A percentile compares a stretch with the other conserved stretches of the same genome.
phyloP scores from a whole-genome alignment of 2,888 invertebrate species.

The Ernsta delagoae region DNA sequence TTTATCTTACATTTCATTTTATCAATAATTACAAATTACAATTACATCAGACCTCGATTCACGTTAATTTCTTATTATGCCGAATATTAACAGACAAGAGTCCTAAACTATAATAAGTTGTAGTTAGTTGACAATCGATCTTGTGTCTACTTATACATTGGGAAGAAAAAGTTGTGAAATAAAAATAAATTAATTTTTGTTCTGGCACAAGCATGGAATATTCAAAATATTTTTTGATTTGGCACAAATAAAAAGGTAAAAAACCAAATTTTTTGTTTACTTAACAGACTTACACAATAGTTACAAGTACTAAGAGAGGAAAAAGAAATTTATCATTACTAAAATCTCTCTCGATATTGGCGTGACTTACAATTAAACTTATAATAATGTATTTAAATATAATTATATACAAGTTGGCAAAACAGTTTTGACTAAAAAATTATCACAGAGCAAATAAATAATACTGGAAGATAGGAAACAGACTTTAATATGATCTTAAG shows the following conservation, averaged over 20 bases:
- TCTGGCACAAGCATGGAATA: constrained; percentile 7
- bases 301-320: background rate
- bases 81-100: constrained; percentile 46
- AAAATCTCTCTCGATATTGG: constrained; percentile 35
- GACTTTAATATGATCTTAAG: background rate
- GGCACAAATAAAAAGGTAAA: background rate
- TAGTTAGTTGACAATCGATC: constrained; percentile 22
- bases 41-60: constrained; percentile 61
- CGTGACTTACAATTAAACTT: constrained; percentile 25
- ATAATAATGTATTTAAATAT: constrained; percentile 3
- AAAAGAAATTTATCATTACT: constrained; percentile 26
- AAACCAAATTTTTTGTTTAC: no score
- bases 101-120: constrained; percentile 40
- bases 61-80: constrained; percentile 39
- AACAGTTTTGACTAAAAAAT: constrained; percentile 37
- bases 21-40: constrained; percentile 72
- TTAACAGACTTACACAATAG: constrained; percentile 9
- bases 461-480: constrained; percentile 21
- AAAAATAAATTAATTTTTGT: background rate
- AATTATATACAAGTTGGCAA: constrained; percentile 10
- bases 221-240: background rate
- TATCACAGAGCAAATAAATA: constrained; percentile 44
- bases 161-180: background rate
- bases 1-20: constrained; percentile 73
- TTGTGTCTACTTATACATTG: constrained; percentile 10